These are phyloP conservation scores for Cerastis rubricosa DNA, from an alignment of 2,888 invertebrate genomes.

Conservation along the genomic window DNA sequence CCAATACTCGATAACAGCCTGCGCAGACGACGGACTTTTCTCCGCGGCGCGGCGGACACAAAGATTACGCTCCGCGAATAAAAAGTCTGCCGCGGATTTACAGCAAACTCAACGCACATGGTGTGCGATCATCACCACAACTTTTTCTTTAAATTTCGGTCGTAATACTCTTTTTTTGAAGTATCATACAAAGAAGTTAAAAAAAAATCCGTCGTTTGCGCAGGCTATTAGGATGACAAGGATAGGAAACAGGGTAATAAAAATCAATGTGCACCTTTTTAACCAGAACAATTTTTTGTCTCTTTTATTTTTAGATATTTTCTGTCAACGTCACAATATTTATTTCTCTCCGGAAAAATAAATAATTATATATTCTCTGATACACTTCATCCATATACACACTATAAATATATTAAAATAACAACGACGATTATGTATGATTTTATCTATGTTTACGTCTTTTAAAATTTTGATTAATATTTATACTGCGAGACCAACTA, in stretches of 20 bases:
- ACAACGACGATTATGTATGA: conserved; percentile 79
- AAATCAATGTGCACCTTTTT: conserved; percentile 87
- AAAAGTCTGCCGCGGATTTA: too few relatives aligned
- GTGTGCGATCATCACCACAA: too few relatives aligned
- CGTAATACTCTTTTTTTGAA: too few relatives aligned
- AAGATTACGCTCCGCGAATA: too few relatives aligned
- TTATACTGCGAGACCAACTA: conserved; percentile 55
- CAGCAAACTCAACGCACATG: too few relatives aligned
- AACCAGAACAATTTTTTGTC: conserved; percentile 79
- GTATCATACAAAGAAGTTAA: too few relatives aligned
- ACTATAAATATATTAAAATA: conserved; percentile 81
- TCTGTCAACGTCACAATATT: conserved; percentile 78
- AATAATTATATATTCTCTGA: conserved; percentile 74
- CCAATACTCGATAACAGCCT: conserved; percentile 78
- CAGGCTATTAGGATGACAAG: conserved; percentile 56
- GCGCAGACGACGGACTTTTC: too few relatives aligned
- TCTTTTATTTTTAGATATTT: conserved; percentile 75
- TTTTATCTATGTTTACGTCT: conserved; percentile 76
- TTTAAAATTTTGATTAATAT: conserved; percentile 70
- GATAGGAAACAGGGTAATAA: conserved; percentile 73
- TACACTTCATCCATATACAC: conserved; percentile 78
- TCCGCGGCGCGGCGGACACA: too few relatives aligned
- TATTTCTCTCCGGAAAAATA: conserved; percentile 83
- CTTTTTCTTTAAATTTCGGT: too few relatives aligned
- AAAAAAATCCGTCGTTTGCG: too few relatives aligned